Evolutionary conservation across 2,888 invertebrate genomes (phyloP), one percentile per base, ranked within the genome.

Genomic region (Oxytorus armatus): DNA sequence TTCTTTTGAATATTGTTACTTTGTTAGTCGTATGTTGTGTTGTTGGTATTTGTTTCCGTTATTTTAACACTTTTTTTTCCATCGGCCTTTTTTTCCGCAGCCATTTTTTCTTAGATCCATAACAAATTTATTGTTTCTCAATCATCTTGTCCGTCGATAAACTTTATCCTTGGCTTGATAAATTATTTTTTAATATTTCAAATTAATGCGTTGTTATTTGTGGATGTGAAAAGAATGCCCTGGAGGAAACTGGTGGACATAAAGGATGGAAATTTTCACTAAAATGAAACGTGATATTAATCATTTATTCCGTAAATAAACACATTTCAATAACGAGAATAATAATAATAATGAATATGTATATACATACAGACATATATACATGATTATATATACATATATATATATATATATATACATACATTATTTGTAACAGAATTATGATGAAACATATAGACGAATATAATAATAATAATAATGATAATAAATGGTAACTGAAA

Each of bases 401-500:
- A 47, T 61, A 66, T 29, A 61, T 66, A 49, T 51, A 61, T 57
- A 69, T 47, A 68, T 55, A 63, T 65, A 63, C 33, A 23, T 59
- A 21, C 59, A 59, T 69, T 51, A 72, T 72, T 70, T 29, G 44
- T 66, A 79, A 79, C 70, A 66, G 59, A 79, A 79, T 51, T 72
- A 65, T 73, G 63, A 76, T 76, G 47, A 80, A 80, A 72, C 72
- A 80, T 76, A 76, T 66, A 76, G 59, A 76, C 66, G 70, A 57
- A 75, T 23, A 70, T 75, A 73, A 79, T 76, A 73, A 70, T 75
- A 73, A 79, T 76, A 73, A 73, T 76, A 72, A 77, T 72, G 70
- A 77, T 80, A 73, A 77, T 73, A 76, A 69, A 79, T 79, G 74
- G 75, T 79, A 76, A 81, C 75, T 75, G 79, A 81, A 75, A 79